Conservation (phyloP, 2,888 invertebrate genomes). For the Sialis lutaria region DNA sequence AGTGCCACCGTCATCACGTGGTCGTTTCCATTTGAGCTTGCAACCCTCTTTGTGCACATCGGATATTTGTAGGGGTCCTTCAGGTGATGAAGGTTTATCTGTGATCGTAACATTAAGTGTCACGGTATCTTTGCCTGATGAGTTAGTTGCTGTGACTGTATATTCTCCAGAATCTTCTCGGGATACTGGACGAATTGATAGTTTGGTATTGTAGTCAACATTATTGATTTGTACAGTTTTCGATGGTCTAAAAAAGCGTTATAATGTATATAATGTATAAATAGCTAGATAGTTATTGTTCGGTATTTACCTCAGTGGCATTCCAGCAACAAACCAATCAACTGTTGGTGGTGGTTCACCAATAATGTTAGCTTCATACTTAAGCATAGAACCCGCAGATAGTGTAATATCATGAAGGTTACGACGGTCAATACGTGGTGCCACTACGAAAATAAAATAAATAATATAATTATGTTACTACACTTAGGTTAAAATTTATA, state of each 20-base stretch:
- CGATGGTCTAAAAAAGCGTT: constrained; percentile 20
- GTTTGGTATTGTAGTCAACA: constrained; percentile 74
- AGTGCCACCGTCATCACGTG: constrained; percentile 85
- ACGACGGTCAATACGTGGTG: constrained; percentile 90
- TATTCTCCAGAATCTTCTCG: constrained; percentile 78
- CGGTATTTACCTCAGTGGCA: constrained; percentile 38
- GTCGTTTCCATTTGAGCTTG: constrained; percentile 89
- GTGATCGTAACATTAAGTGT: constrained; percentile 67
- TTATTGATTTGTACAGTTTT: constrained; percentile 69
- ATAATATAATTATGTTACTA: not conserved
- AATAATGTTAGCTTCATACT: constrained; percentile 81
- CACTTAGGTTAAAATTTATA: not conserved
- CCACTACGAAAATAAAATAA: constrained; percentile 36
- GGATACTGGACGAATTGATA: constrained; percentile 62
- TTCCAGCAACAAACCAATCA: constrained; percentile 79
- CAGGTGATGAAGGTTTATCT: constrained; percentile 74
- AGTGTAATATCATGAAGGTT: constrained; percentile 79
- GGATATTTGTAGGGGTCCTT: constrained; percentile 76
- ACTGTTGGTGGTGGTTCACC: constrained; percentile 93
- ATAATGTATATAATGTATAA: not conserved
- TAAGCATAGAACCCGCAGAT: constrained; percentile 82
- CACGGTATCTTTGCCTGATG: constrained; percentile 72
- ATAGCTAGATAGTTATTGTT: not conserved
- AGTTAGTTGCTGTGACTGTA: constrained; percentile 69
- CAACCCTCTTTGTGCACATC: constrained; percentile 89